Percentiles rank a stretch among this genome's conserved stretches.
phyloP scores from a whole-genome alignment of 2,797 vertebrate genomes.

The Catostomus latipinnis region DNA sequence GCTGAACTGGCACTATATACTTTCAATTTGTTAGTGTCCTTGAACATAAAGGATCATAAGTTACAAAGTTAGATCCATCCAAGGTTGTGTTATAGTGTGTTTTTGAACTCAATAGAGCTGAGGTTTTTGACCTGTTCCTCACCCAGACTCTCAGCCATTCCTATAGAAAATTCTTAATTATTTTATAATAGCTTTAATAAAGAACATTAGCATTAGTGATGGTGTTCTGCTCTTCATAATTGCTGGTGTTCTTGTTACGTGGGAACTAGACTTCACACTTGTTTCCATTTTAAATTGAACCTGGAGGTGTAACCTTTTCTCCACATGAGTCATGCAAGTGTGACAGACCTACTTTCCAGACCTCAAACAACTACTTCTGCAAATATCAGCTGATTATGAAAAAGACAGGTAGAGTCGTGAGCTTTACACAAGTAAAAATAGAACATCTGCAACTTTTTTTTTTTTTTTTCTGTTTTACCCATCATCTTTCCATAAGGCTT shows the following conservation, averaged over 20 bases:
- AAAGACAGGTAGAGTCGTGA: no score
- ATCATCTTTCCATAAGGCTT: neutral
- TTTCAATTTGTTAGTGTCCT: no score
- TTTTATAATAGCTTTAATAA: no score
- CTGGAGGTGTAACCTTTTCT: constrained; percentile 9
- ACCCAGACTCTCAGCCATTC: no score
- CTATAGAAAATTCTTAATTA: no score
- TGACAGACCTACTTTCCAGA: neutral
- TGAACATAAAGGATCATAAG: no score
- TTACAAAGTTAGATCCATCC: no score
- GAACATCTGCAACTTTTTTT: no score
- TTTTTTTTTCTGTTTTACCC: no score
- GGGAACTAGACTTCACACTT: neutral
- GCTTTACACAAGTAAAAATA: no score
- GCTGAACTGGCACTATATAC: no score
- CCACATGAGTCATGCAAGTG: neutral
- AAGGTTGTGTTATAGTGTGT: neutral
- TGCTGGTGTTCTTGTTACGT: neutral
- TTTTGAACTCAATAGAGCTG: neutral
- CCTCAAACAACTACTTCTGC: neutral
- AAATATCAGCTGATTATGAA: neutral
- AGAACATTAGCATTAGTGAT: neutral
- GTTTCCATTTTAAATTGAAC: constrained; percentile 34
- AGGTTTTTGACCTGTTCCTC: no score
- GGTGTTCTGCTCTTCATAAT: constrained; percentile 10